A percentile compares a stretch with the other conserved stretches of the same genome.
These are phyloP conservation scores for Lucilia cuprina DNA, from an alignment of 1,140 invertebrate genomes.

Conservation along the genomic window DNA sequence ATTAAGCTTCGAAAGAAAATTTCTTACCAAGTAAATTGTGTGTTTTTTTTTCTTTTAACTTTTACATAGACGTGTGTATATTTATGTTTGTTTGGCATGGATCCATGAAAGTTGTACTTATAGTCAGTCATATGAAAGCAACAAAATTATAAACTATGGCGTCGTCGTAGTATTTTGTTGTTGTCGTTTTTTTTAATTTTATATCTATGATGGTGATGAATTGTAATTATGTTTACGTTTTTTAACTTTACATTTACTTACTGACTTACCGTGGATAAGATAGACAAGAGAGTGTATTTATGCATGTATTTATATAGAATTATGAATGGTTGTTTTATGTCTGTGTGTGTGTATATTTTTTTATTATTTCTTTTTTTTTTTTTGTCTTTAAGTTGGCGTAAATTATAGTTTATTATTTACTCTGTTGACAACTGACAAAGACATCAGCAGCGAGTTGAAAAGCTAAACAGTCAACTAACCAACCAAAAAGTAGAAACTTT, in stretches of 20 bases:
- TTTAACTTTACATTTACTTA: constrained; percentile 15
- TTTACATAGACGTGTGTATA: not conserved
- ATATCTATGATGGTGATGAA: constrained; percentile 18
- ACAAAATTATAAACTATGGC: constrained; percentile 17
- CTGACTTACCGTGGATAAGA: not conserved
- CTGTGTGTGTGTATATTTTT: not conserved
- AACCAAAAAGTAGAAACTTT: not conserved
- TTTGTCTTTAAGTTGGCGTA: not conserved
- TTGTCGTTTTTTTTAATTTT: not conserved
- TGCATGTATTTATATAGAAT: constrained; percentile 3
- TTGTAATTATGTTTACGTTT: constrained; percentile 30
- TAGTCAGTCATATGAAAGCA: not conserved
- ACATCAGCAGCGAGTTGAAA: not conserved
- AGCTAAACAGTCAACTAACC: not conserved
- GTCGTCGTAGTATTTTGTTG: not conserved
- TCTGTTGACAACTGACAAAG: constrained; percentile 30
- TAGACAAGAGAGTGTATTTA: not conserved
- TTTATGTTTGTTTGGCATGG: not conserved
- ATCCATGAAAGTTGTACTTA: not conserved
- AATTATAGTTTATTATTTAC: not conserved
- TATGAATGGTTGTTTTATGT: not conserved
- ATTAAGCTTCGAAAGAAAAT: not conserved
- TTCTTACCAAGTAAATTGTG: not conserved
- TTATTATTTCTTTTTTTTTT: not conserved
- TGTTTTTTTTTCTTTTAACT: not conserved